Base-by-base conservation (phyloP, 1,140 invertebrate genomes). In the Tribolium madens region DNA sequence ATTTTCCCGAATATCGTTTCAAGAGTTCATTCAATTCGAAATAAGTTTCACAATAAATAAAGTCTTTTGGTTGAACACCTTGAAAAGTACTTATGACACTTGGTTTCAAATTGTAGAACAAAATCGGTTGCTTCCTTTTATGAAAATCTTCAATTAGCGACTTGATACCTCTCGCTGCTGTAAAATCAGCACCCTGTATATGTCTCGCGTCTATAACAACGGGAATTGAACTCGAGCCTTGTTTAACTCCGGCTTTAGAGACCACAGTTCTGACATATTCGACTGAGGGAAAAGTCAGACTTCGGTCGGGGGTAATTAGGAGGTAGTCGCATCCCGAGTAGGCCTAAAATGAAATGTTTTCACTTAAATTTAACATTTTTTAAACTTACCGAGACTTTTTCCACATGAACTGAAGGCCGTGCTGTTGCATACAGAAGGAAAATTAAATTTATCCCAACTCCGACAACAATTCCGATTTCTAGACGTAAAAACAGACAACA, bases 161-260 rank as follows among this genome's bases (percentile, higher is more conserved):
- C 81, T 93, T 93, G 2, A 94, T 90, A 17, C 92, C 92, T 91
- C 90, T 91, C 0, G 92, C 92, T 13, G 92, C 91, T 2, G 92
- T 93, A 85, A 92, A 94, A 87, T 94, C 93, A 1, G 92, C 91
- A 21, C 90, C 92, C 84, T 93, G 91, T 81, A 94, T 92, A 84
- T 94, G 93, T 72, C 89, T 89, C 15, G 92, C 92, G 86, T 95
- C 93, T 31, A 95, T 88, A 36, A 95, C 92, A 76, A 94, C 91
- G 5, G 93, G 92, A 78, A 90, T 87, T 10, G 80, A 84, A 73
- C 87, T 87, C 2, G 85, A 86, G 36, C 89, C 91, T 78, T 89
- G 87, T 79, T 88, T 88, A 5, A 89, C 86, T 14, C 90, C 91
- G 36, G 92, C 92, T 86, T 95, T 94, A 77, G 89, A 90, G 60